Conservation (phyloP, 2,797 vertebrate genomes). For the Trichosurus vulpecula region DNA sequence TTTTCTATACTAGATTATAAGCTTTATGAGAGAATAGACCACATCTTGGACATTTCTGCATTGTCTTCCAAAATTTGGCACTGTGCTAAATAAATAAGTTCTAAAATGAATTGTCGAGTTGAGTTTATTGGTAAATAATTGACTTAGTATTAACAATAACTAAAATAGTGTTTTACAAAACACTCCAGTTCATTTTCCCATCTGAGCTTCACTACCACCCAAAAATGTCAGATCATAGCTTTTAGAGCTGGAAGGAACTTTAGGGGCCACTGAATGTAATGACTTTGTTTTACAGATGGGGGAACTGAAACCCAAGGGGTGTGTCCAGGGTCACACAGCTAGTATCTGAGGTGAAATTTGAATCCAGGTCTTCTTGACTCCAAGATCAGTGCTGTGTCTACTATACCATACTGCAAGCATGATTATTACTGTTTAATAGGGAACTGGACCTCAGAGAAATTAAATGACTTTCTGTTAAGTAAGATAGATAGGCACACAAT, state of each 20-base stretch:
- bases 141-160: not conserved
- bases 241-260: not conserved
- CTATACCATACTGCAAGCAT: not conserved
- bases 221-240: not conserved
- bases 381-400: not conserved
- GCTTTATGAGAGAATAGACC: not conserved
- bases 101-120: not conserved
- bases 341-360: not conserved
- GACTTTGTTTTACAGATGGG: not conserved
- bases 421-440: not conserved
- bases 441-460: not conserved
- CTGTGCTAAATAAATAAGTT: not conserved
- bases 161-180: not conserved
- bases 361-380: not conserved
- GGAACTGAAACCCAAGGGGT: not conserved
- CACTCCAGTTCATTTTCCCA: not conserved
- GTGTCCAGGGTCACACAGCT: not conserved
- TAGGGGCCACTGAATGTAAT: not conserved
- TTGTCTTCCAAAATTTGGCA: not conserved
- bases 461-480: not conserved
- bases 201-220: not conserved
- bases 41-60: not conserved
- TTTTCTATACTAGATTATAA: not conserved
- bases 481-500: not conserved
- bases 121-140: not conserved